Evolutionary conservation across 2,113 vertebrate species (phyloP).

Genomic region (Tetraodon nigroviridis): DNA sequence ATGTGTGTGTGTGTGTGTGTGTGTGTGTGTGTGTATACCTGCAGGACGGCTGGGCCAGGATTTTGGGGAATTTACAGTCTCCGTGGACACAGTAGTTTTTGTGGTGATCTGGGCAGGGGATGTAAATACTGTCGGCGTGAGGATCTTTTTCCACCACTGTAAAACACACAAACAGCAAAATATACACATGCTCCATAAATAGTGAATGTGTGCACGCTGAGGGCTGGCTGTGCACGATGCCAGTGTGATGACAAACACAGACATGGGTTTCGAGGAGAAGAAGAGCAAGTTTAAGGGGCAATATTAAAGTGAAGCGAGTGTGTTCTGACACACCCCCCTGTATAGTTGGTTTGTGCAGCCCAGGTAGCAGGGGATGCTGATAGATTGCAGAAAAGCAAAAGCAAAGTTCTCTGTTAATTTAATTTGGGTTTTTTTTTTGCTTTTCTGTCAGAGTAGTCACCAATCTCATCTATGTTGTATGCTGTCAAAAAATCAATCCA

Average conservation of each 20-base stretch:
- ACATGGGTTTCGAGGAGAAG: neutral
- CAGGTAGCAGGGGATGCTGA: too few relatives aligned
- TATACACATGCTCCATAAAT: conserved; percentile 1
- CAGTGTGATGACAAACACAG: neutral
- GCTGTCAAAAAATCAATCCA: too few relatives aligned
- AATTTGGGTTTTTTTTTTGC: too few relatives aligned
- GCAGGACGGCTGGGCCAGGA: conserved; percentile 90
- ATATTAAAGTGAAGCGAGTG: neutral
- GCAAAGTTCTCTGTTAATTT: too few relatives aligned
- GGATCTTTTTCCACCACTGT: conserved; percentile 76
- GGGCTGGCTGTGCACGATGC: neutral
- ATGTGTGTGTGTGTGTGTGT: conserved; percentile 19
- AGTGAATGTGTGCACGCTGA: conserved; percentile 1
- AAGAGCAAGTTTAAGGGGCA: conserved; percentile 14
- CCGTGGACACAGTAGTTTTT: conserved; percentile 96
- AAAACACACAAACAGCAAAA: conserved; percentile 1
- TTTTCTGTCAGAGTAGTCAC: too few relatives aligned
- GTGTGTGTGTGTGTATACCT: conserved; percentile 75
- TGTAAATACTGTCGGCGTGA: conserved; percentile 83
- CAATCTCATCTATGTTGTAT: too few relatives aligned
- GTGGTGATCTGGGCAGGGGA: conserved; percentile 92
- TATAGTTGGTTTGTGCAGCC: conserved; percentile 86
- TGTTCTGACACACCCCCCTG: conserved; percentile 73
- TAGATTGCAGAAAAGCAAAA: too few relatives aligned
- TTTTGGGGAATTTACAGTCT: conserved; percentile 90